Conservation (phyloP, 1,140 invertebrate genomes). For the Gryllus bimaculatus region DNA sequence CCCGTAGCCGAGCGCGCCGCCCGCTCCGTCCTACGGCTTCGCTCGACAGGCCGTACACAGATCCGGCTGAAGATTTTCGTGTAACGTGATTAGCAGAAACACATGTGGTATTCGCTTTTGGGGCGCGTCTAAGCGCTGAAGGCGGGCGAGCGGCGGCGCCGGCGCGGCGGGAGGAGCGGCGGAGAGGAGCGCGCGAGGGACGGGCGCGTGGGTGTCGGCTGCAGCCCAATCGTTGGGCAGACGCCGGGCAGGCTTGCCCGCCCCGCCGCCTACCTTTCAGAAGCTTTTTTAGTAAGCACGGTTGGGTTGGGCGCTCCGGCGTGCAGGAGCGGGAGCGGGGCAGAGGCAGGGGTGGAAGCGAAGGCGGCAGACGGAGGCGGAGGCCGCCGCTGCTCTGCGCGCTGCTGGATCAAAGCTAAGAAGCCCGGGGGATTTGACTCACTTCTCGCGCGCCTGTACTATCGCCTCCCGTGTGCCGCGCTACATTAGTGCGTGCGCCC, state of each 20-base stretch:
- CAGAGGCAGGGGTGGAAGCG: too few species aligned
- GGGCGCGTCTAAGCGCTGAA: too few species aligned
- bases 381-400: too few species aligned
- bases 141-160: too few species aligned
- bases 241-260: neutral
- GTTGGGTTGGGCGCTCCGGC: neutral
- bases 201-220: neutral
- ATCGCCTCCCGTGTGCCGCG: too few species aligned
- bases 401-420: neutral
- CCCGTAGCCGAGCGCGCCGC: neutral
- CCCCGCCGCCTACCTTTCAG: neutral
- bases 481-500: neutral
- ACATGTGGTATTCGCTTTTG: neutral
- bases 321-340: too few species aligned
- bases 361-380: neutral
- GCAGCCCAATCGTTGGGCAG: neutral
- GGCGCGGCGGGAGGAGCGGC: too few species aligned
- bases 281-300: neutral
- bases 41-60: too few species aligned
- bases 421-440: neutral
- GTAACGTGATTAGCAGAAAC: too few species aligned
- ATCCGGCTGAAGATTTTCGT: too few species aligned
- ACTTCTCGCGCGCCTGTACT: neutral
- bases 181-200: neutral
- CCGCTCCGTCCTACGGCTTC: too few species aligned